Base-by-base conservation (phyloP, 2,113 vertebrate species). In the Monopterus albus region DNA sequence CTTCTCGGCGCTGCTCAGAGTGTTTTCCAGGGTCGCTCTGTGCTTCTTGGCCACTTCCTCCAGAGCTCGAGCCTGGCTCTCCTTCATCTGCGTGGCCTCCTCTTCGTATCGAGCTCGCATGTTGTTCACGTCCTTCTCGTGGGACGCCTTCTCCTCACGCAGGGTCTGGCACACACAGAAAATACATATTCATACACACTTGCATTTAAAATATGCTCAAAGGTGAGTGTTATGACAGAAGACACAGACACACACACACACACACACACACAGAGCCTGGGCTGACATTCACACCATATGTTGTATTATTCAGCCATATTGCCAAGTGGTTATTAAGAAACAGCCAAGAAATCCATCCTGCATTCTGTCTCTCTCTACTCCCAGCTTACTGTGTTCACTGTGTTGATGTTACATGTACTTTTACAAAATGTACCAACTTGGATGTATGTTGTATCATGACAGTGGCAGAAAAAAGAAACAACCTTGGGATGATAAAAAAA, bases 41-140 rank as follows among this genome's bases (percentile, higher is more conserved):
- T 99, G 96, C 69, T 98, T 97, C 92, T 95, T 95, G 35, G 95
- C 83, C 65, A 98, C 84, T 42, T 99, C 98, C 82, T 98, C 96
- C 82, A 99, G 87, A 3, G 93, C 93, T 57, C 96, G 95, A n/a
- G 93, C 93, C 92, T 97, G 96, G 72, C 93, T 86, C 63, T 98
- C 96, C 68, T 95, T 97, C 92, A 96, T 90, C 65, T 95, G 95
- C 46, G 88, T 85, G 55, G 93, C 86, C 67, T 98, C 97, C 12
- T 96, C 96, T 87, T 99, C 96, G 56, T 95, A 90, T 31, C 92
- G 95, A 46, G 87, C 89, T 31, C 91, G 94, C 74, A 97, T 61
- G 69, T 86, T 94, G 85, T 89, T 88, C 76, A 98, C 86, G 70
- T 99, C 96, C 88, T 94, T 96, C 83, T 99, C 97, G 77, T 97